These are phyloP conservation scores for Eueremaeus valkanovi DNA, from an alignment of 2,888 invertebrate species.

Conservation along the genomic window DNA sequence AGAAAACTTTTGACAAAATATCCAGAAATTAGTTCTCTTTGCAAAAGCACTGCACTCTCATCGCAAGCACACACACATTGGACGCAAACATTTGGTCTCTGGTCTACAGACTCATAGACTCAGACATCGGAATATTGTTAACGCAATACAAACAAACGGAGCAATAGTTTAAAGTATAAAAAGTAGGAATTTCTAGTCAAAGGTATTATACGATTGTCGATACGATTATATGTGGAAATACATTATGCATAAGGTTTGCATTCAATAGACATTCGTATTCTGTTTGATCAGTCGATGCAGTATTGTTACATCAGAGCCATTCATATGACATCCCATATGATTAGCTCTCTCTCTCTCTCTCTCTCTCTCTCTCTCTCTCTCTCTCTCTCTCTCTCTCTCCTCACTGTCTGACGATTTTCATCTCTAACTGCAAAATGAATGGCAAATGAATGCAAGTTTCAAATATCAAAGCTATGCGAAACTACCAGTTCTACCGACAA, in stretches of 20 bases:
- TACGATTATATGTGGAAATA: neutral
- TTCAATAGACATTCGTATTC: neutral
- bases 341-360: too few species aligned
- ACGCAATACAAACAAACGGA: slow-evolving; percentile 4
- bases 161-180: neutral
- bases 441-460: slow-evolving; percentile 18
- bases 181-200: neutral
- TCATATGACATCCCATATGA: slow-evolving; percentile 7
- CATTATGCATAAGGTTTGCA: slow-evolving; percentile 4
- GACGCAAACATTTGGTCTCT: slow-evolving; percentile 5
- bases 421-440: slow-evolving; percentile 7
- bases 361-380: too few species aligned
- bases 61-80: neutral
- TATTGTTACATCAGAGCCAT: slow-evolving; percentile 14
- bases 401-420: slow-evolving; percentile 9
- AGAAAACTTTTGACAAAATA: slow-evolving; percentile 30
- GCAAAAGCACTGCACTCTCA: slow-evolving; percentile 1
- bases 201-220: neutral
- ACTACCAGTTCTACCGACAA: slow-evolving; percentile 4
- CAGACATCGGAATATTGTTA: neutral
- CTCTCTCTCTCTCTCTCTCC: too few species aligned
- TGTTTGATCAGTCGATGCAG: slow-evolving; percentile 33
- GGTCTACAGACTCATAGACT: neutral
- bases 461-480: slow-evolving; percentile 10
- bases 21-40: neutral